Evolutionary conservation across 2,113 vertebrate species (phyloP), one percentile per base, ranked within the genome.

Genomic region (Mesitornis unicolor): DNA sequence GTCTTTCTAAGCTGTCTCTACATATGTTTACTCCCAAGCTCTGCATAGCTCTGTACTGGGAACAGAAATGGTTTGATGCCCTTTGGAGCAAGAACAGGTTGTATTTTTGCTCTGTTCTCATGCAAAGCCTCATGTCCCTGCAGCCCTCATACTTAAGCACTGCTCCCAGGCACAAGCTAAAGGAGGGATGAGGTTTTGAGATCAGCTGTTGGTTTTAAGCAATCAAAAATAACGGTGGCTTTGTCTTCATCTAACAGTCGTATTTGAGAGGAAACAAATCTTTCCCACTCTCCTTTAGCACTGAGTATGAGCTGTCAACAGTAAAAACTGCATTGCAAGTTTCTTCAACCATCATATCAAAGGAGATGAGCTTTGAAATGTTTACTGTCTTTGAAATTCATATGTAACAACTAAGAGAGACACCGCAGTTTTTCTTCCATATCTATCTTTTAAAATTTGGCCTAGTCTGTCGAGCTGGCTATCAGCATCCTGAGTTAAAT

Each of bases 41-140:
- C 1, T 3, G 13, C 33, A 7, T 2, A 35, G 33, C 3, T 47
- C 60, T 36, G 8, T 25, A 10, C 10, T 47, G 26, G 5, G 3
- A 69, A 38, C 8, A 85, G 56, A 56, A 86, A 22, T 8, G 17
- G 3, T 7, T 48, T 50, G 36, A 33, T 28, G 50, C 4, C 8
- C 38, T 82, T 61, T 53, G 35, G 29, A 60, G 43, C 45, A 70
- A 36, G 53, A 84, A 60, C 9, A 50, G 16, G 4, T 18, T 26
- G 31, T 11, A 10, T 43, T 56, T 53, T 69, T 43, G 17, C 28
- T 61, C 47, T 69, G 36, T 43, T 45, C 33, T 45, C 17, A 18
- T 10, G 64, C 31, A 47, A 40, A 54, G 3, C 48, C 24, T 38
- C 3, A 0, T 33, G 31, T 5, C 42, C 14, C 48, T 50, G 59